phyloP scores from a whole-genome alignment of 2,888 invertebrate genomes.

The Trissolcus brochymenae region DNA sequence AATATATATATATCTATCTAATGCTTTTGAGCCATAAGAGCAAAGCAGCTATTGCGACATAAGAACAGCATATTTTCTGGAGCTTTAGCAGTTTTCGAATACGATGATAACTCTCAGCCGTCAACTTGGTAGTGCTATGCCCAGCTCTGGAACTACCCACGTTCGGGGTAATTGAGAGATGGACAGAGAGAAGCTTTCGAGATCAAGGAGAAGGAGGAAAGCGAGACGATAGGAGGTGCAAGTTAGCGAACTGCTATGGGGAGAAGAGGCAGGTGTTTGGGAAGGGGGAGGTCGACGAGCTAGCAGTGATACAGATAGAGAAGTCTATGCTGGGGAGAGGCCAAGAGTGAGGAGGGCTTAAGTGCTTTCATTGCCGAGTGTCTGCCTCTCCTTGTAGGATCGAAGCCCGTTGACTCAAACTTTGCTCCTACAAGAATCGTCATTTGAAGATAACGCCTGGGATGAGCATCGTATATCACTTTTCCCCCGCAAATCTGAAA shows the following conservation, averaged over 20 bases:
- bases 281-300: conserved; percentile 44
- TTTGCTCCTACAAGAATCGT: conserved; percentile 60
- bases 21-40: conserved; percentile 24
- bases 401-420: conserved; percentile 67
- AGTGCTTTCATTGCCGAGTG: conserved; percentile 63
- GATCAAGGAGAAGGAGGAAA: conserved; percentile 33
- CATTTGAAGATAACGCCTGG: conserved; percentile 12
- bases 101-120: conserved; percentile 39
- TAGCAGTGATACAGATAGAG: conserved; percentile 54
- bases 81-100: conserved; percentile 38
- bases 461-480: background rate
- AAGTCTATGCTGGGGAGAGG: conserved; percentile 43
- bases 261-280: conserved; percentile 32
- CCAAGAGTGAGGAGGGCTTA: conserved; percentile 50
- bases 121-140: conserved; percentile 34
- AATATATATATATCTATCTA: conserved; percentile 28
- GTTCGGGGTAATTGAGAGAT: conserved; percentile 44
- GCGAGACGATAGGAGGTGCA: conserved; percentile 52
- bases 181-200: conserved; percentile 33
- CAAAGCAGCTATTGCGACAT: conserved; percentile 20
- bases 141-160: conserved; percentile 15
- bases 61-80: conserved; percentile 36
- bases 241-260: conserved; percentile 51
- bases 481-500: too few relatives aligned
- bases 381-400: conserved; percentile 72